phyloP scores from a whole-genome alignment of 1,140 invertebrate genomes.

The Rhagoletis zephyria region DNA sequence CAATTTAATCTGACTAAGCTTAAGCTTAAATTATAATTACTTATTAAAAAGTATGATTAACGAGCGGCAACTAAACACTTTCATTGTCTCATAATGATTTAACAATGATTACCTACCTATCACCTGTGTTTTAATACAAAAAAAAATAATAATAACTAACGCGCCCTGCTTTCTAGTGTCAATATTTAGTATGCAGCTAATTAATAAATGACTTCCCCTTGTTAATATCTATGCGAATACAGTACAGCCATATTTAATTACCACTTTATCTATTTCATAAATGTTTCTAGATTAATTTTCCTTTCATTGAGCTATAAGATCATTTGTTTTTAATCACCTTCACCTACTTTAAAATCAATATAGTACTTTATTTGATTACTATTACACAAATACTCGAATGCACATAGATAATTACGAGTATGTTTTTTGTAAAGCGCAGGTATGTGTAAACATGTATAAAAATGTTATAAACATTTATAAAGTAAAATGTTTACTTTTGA shows the following conservation, averaged over 20 bases:
- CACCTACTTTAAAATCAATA: conserved; percentile 31
- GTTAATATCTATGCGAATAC: background rate
- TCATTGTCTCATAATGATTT: background rate
- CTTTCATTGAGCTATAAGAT: too few relatives aligned
- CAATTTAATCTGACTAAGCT: background rate
- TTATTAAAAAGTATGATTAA: background rate
- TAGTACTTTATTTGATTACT: too few relatives aligned
- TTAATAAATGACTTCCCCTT: background rate
- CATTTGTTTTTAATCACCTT: background rate
- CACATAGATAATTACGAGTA: background rate
- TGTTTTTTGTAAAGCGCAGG: background rate
- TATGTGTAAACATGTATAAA: background rate
- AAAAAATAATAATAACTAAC: background rate
- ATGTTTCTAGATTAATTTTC: too few relatives aligned
- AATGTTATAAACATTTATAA: background rate
- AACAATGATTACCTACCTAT: background rate
- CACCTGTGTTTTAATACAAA: background rate
- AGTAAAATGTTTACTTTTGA: background rate
- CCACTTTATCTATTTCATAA: too few relatives aligned
- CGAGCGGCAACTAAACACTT: background rate
- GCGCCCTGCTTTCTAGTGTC: background rate
- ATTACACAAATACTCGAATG: background rate
- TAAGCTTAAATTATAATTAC: background rate
- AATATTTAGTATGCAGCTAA: background rate
- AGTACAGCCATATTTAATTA: too few relatives aligned